Base-by-base conservation (phyloP, 2,797 vertebrate species). In the Enteromius trimaculatus region DNA sequence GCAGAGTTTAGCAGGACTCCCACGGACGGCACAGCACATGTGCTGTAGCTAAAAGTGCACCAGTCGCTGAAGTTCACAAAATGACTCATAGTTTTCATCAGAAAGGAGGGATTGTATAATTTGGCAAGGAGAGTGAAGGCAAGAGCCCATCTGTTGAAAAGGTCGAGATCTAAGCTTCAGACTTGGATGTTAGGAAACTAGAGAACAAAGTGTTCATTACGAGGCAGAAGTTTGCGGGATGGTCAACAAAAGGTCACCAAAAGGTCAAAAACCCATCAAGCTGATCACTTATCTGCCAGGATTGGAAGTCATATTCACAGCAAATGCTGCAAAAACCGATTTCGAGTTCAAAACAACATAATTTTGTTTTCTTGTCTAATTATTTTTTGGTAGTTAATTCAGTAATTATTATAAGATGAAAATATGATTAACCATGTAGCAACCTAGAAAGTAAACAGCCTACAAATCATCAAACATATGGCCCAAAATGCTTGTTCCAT, bases 201-300 rank as follows among this genome's bases (percentile, higher is more conserved):
- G 80, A 79, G 51, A 16, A 66, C 64, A 66, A 71, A 76, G 60
- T 21, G 14, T 77, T 88, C 82, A 85, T 88, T 85, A 85, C 13
- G 21, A 51, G 47, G 74, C 84, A 71, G 60, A 94, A 93, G 90
- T 89, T 89, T 76, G 79, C 34, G 14, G 70, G 92, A 93, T 93
- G 92, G 91, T 91, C 89, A 87, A 44, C n/a, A 26, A 94, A 94
- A 94, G 92, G 92, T 92, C 90, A 84, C 8, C 83, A 86, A 80
- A 86, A 90, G 93, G 92, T 92, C 89, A 88, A 5, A 2, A 79
- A 77, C 42, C 66, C 87, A 82, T 58, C 6, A 89, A 84, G 79
- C 90, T 72, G 87, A 92, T 90, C 90, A 88, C 82, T 92, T 92
- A 92, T 87, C 68, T 72, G 39, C 29, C 51, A 53, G 3, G 13